phyloP scores from a whole-genome alignment of 2,888 invertebrate species.

The Malthinus seriepunctatus region DNA sequence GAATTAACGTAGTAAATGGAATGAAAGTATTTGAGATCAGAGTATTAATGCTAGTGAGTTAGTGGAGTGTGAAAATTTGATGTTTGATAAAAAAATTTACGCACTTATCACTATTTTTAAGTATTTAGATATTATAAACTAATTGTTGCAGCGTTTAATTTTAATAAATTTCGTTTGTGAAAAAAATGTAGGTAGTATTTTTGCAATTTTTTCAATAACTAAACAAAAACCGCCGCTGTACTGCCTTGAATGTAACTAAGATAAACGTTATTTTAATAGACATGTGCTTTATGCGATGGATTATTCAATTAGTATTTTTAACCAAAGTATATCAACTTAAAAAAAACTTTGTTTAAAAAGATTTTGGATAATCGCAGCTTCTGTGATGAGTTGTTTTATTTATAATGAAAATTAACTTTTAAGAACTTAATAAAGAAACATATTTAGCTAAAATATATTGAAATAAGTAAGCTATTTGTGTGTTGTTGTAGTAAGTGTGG shows the following conservation, averaged over 20 bases:
- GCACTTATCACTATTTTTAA: constrained; percentile 18
- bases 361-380: constrained; percentile 47
- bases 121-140: constrained; percentile 8
- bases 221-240: constrained; percentile 42
- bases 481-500: constrained; percentile 41
- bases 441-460: constrained; percentile 44
- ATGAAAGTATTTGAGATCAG: constrained; percentile 3
- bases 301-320: constrained; percentile 23
- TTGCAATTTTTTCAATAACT: constrained; percentile 16
- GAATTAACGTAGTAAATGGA: not conserved
- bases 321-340: constrained; percentile 12
- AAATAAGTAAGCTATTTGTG: constrained; percentile 25
- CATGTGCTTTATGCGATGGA: constrained; percentile 44
- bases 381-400: constrained; percentile 53
- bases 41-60: not conserved
- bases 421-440: constrained; percentile 36
- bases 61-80: constrained; percentile 8
- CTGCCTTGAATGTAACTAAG: constrained; percentile 42
- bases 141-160: constrained; percentile 1
- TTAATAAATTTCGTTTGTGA: not conserved
- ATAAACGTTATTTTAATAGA: constrained; percentile 36
- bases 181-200: constrained; percentile 3
- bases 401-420: constrained; percentile 35
- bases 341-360: constrained; percentile 35
- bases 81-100: constrained; percentile 22